These are phyloP conservation scores for Clusia tigrina DNA, from an alignment of 2,888 invertebrate species.

Conservation along the genomic window DNA sequence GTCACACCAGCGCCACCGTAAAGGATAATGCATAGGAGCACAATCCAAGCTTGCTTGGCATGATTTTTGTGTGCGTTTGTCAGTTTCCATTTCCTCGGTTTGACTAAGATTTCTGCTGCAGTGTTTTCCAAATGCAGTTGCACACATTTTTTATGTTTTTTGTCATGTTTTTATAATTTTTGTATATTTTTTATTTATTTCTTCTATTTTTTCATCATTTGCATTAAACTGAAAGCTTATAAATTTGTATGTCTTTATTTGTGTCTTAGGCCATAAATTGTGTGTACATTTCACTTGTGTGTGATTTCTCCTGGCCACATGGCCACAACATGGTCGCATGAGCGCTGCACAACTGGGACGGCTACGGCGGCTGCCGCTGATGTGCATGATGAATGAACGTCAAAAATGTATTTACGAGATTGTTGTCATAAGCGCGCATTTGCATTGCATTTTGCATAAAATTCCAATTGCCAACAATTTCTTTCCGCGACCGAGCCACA, in stretches of 20 bases:
- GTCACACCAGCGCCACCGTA: no score
- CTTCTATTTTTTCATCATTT: neutral
- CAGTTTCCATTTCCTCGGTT: no score
- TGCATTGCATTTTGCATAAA: constrained; percentile 21
- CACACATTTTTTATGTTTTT: neutral
- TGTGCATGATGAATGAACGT: constrained; percentile 11
- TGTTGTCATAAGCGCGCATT: constrained; percentile 17
- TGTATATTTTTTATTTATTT: neutral
- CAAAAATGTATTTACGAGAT: constrained; percentile 15
- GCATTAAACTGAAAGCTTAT: neutral
- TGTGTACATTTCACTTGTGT: no score
- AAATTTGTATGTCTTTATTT: neutral
- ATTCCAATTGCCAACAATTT: constrained; percentile 5
- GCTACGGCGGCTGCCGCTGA: neutral
- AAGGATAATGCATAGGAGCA: no score
- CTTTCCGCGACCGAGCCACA: neutral
- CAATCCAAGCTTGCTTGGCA: no score
- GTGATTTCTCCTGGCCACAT: no score
- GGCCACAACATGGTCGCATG: no score
- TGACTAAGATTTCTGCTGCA: no score
- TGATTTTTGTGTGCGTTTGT: no score
- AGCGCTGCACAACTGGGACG: no score
- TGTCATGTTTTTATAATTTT: neutral
- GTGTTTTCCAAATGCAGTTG: neutral
- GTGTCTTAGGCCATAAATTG: neutral